Conservation (phyloP, 1,140 invertebrate species). For the Drosophila sucinea region DNA sequence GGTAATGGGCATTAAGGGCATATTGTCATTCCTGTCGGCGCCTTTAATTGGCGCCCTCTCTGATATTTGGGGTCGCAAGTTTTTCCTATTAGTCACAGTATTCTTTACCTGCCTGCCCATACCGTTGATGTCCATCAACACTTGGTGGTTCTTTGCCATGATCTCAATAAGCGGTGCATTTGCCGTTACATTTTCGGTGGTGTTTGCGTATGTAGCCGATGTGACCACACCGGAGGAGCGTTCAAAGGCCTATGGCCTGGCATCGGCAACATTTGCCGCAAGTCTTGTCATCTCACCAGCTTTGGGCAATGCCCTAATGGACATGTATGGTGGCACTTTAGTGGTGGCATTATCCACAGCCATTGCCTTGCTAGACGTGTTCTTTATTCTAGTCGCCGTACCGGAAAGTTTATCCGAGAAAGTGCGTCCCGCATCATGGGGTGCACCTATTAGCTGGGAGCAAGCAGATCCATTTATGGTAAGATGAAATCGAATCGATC, state of each 20-base stretch:
- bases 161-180: conserved; percentile 99
- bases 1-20: conserved; percentile 99
- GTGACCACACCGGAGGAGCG: conserved; percentile 99
- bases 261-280: conserved; percentile 99
- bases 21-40: conserved; percentile 98
- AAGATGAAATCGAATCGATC: conserved; percentile 45
- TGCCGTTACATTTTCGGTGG: conserved; percentile 99
- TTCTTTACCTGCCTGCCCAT: conserved; percentile 99
- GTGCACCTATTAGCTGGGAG: conserved; percentile 95
- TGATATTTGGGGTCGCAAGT: conserved; percentile 99
- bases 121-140: conserved; percentile 99
- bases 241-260: conserved; percentile 97
- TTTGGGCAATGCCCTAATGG: conserved; percentile 96
- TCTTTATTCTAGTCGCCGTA: conserved; percentile 99
- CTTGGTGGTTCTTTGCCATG: conserved; percentile 99
- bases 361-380: conserved; percentile 97
- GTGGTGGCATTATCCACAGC: conserved; percentile 98
- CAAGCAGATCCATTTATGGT: conserved; percentile 98
- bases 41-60: conserved; percentile 98
- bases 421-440: conserved; percentile 90
- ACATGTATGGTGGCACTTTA: conserved; percentile 94
- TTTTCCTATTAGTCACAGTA: conserved; percentile 98
- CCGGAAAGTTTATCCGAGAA: conserved; percentile 99
- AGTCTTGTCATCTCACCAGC: conserved; percentile 98
- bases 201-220: conserved; percentile 99